Evolutionary conservation across 2,113 vertebrate species (phyloP).

Genomic region (Pteronura brasiliensis): DNA sequence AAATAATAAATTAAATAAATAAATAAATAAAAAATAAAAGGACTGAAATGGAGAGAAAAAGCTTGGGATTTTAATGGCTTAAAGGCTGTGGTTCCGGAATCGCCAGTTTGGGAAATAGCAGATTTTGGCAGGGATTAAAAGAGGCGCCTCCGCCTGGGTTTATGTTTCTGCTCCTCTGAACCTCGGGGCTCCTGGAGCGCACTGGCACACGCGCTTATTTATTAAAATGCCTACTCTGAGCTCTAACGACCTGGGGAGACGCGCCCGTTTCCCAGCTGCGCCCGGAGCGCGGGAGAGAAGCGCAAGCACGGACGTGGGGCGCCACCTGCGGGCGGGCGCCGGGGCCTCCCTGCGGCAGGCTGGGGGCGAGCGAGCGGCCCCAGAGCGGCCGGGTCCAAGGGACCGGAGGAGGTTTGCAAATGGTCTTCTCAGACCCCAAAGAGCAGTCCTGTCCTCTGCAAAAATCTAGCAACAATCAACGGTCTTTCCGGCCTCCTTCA

Average conservation of each 20-base stretch:
- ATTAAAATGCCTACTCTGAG: neutral
- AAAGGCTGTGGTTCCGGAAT: neutral
- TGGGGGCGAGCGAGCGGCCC: fast-evolving
- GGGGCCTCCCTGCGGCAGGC: neutral
- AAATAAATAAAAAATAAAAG: neutral
- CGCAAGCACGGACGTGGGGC: conserved; percentile 34
- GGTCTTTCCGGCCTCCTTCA: neutral
- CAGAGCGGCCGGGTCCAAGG: fast-evolving
- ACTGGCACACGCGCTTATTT: neutral
- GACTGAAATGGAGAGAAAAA: neutral
- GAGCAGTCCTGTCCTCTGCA: neutral
- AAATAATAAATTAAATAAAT: too few species aligned
- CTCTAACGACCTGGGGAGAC: neutral
- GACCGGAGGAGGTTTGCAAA: too few species aligned
- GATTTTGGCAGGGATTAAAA: neutral
- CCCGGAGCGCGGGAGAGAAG: neutral
- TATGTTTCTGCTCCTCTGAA: neutral
- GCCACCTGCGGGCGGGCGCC: conserved; percentile 78
- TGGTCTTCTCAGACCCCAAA: neutral
- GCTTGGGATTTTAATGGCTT: neutral
- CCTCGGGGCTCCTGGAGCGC: neutral
- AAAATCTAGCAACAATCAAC: neutral
- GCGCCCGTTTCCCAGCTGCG: neutral
- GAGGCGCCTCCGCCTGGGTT: neutral
- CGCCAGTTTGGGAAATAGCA: neutral